Conservation (phyloP, 2,113 vertebrate species). For the Leucoraja erinaceus region DNA sequence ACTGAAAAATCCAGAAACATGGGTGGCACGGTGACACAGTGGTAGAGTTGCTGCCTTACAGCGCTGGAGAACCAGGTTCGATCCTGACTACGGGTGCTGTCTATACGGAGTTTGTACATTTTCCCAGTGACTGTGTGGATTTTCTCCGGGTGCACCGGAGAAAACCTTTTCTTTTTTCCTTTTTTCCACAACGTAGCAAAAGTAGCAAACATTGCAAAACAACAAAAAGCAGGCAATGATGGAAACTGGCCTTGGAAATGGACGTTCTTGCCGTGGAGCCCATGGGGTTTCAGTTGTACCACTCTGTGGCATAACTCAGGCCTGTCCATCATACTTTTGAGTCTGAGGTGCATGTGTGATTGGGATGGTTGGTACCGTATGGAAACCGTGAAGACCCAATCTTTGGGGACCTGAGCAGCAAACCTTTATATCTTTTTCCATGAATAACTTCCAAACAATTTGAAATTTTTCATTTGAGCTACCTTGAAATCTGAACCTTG, state of each 20-base stretch:
- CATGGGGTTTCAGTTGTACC: not conserved
- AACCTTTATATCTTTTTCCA: no score
- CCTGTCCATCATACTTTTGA: not conserved
- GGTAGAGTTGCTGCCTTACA: no score
- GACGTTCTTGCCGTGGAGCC: not conserved
- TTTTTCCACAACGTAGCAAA: not conserved
- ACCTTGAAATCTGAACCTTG: not conserved
- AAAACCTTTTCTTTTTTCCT: no score
- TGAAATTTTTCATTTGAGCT: not conserved
- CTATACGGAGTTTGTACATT: no score
- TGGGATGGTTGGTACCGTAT: not conserved
- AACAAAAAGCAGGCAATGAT: no score
- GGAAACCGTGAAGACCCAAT: not conserved
- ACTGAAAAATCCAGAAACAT: not conserved
- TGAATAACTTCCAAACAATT: not conserved
- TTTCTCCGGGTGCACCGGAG: no score
- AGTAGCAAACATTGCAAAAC: not conserved
- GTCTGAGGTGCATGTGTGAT: not conserved
- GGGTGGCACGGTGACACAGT: not conserved
- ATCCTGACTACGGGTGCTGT: no score
- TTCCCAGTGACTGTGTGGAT: no score
- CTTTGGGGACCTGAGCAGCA: not conserved
- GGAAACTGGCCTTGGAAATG: not conserved
- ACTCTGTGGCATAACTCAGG: not conserved
- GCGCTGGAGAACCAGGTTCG: no score